phyloP scores from a whole-genome alignment of 2,797 vertebrate genomes.

The Buphagus erythrorhynchus region DNA sequence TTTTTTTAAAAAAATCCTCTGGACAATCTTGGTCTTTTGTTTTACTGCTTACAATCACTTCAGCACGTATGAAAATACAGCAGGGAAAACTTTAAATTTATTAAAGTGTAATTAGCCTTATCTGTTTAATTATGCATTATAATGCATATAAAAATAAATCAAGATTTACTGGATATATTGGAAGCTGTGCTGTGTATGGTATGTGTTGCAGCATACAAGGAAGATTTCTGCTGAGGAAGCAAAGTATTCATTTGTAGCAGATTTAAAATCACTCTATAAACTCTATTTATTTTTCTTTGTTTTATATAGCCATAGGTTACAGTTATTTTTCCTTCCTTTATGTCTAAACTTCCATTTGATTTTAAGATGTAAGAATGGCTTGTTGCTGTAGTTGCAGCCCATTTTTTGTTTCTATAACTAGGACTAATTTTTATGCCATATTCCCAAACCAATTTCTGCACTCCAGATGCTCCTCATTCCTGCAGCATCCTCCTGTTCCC shows the following conservation, averaged over 20 bases:
- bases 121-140: neutral
- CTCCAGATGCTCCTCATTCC: neutral
- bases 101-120: neutral
- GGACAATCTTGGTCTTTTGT: neutral
- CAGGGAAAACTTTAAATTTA: neutral
- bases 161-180: neutral
- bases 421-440: neutral
- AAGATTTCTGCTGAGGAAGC: neutral
- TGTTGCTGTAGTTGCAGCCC: neutral
- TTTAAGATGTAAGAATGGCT: neutral
- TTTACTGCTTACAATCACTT: neutral
- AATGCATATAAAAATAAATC: neutral
- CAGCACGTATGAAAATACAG: neutral
- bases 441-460: neutral
- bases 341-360: neutral
- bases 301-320: neutral
- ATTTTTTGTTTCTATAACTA: neutral
- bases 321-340: neutral
- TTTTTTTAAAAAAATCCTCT: neutral
- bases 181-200: neutral
- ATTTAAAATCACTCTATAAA: neutral
- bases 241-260: neutral
- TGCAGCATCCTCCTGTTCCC: neutral
- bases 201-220: neutral
- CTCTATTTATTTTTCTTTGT: neutral